Conservation (phyloP, 2,888 invertebrate species). For the Harmothoe impar region DNA sequence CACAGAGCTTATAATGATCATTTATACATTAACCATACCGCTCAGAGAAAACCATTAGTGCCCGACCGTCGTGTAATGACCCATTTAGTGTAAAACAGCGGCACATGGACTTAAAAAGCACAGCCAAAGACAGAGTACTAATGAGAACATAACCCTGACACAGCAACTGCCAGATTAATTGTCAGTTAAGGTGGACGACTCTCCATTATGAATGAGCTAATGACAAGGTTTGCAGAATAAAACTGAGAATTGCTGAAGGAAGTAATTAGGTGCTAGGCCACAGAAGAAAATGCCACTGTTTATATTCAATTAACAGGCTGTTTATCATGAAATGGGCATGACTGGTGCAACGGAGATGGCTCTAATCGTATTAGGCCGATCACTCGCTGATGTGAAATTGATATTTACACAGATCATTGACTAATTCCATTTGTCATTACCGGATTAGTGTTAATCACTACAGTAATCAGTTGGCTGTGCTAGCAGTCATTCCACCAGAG, state of each 20-base stretch:
- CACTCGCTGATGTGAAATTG: not conserved
- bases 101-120: not conserved
- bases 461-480: not conserved
- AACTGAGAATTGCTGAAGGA: not conserved
- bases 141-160: not conserved
- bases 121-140: not conserved
- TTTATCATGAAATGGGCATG: not conserved
- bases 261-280: not conserved
- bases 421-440: constrained; percentile 22
- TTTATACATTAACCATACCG: too few species aligned
- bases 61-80: too few species aligned
- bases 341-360: not conserved
- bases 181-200: not conserved
- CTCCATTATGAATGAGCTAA: not conserved
- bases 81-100: not conserved
- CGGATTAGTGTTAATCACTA: not conserved
- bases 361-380: not conserved
- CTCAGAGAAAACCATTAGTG: too few species aligned
- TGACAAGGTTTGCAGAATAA: not conserved
- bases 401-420: constrained; percentile 8
- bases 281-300: not conserved
- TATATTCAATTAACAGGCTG: constrained; percentile 3
- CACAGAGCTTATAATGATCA: too few species aligned
- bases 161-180: not conserved
- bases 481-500: not conserved